Conservation (phyloP, 2,888 invertebrate species). For the Cremastinae sp. region DNA sequence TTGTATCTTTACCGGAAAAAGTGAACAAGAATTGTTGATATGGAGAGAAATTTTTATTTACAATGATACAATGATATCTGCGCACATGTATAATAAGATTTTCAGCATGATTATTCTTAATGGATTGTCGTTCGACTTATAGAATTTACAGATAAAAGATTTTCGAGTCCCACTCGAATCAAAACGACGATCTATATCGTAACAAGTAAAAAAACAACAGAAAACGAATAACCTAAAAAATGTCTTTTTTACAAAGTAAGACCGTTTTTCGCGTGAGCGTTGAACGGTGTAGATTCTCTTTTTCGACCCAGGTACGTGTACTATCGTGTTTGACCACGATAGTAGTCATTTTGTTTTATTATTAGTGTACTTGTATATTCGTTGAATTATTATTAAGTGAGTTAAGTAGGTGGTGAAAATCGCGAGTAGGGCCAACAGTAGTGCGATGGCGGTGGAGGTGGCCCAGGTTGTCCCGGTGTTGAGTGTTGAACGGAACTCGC, state of each 20-base stretch:
- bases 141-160: conserved; percentile 3
- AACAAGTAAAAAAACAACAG: no score
- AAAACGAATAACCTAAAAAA: background rate
- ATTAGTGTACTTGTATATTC: no score
- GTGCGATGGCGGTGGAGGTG: conserved; percentile 82
- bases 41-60: conserved; percentile 52
- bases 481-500: conserved; percentile 65
- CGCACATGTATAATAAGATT: background rate
- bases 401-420: conserved; percentile 73
- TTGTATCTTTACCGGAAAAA: no score
- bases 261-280: background rate
- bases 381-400: background rate
- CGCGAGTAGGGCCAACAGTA: conserved; percentile 80
- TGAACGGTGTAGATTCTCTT: background rate
- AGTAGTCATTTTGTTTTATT: background rate
- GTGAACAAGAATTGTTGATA: background rate
- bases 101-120: background rate
- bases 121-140: conserved; percentile 49
- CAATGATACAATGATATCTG: conserved; percentile 41
- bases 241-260: background rate
- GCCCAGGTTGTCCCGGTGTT: conserved; percentile 79
- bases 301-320: background rate
- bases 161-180: background rate
- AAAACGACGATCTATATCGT: no score
- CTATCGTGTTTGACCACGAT: background rate